phyloP scores from a whole-genome alignment of 2,888 invertebrate species.

The Halictus ligatus region DNA sequence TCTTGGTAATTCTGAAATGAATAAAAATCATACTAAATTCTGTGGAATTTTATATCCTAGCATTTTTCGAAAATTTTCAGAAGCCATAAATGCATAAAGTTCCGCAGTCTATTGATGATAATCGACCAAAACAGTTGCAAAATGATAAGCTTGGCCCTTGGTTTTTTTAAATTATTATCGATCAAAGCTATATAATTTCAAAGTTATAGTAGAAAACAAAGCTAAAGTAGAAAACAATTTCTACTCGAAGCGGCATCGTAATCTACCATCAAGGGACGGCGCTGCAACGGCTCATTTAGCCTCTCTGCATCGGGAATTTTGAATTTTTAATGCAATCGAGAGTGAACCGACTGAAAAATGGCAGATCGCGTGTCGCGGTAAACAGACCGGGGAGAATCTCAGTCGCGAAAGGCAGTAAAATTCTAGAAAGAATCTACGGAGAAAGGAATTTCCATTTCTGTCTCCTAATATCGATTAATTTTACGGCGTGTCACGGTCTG shows the following conservation, averaged over 20 bases:
- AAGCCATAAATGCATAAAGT: no score
- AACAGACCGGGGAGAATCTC: constrained; percentile 1
- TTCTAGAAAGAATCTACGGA: constrained; percentile 3
- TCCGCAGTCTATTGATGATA: no score
- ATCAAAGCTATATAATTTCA: no score
- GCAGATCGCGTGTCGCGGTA: not conserved
- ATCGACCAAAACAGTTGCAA: no score
- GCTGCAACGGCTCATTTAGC: not conserved
- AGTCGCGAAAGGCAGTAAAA: constrained; percentile 15
- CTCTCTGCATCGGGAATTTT: not conserved
- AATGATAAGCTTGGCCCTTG: no score
- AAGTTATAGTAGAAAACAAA: no score
- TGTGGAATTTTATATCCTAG: no score
- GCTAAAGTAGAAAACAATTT: not conserved
- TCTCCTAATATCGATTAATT: constrained; percentile 25
- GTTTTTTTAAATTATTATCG: no score
- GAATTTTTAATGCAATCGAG: not conserved
- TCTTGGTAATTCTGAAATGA: no score
- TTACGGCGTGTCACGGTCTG: constrained; percentile 26
- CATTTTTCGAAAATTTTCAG: no score
- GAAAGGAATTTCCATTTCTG: constrained; percentile 44
- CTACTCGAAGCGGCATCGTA: not conserved
- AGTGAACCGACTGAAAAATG: not conserved
- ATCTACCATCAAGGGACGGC: not conserved
- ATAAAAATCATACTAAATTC: no score